Evolutionary conservation across 2,113 vertebrate genomes (phyloP), one percentile per base, ranked within the genome.

Genomic region (Aphelocoma coerulescens): DNA sequence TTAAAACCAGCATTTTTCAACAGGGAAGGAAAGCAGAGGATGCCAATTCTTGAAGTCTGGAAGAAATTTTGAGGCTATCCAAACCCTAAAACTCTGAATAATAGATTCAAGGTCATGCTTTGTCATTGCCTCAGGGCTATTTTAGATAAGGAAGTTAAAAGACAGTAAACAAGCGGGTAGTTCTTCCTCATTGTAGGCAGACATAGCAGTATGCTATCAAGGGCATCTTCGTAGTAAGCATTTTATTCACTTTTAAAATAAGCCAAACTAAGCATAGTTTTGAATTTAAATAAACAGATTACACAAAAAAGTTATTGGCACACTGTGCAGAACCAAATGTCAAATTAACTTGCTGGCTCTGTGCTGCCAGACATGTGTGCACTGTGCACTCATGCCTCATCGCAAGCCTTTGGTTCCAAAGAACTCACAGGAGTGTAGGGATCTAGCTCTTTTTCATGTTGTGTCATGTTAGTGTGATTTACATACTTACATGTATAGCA

Each of bases 91-190:
- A 48, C 15, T 17, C 66, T 85, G 58, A 68, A n/a, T 11, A 93
- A 82, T 19, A 94, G 24, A 17, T 52, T 90, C 82, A 72, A 96
- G 74, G 92, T 85, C 78, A 65, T 7, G 39, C 21, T 75, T 75
- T 78, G 77, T 75, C 52, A 82, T 75, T 85, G 52, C 54, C 66
- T 71, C 52, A 16, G 11, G 69, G 44, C 14, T 88, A 28, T 51
- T 89, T 89, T 81, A 75, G 69, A 95, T 85, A 91, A 85, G 90
- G 81, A 93, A 91, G 62, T 82, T 88, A 63, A 81, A 77, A 74
- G 59, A 66, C 30, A 35, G 48, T 62, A 73, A 95, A 91, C 61
- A 84, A 85, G 15, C 0, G 28, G 32, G 27, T 37, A 94, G 57
- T 85, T 91, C 74, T 93, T 96, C 92, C 30, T 95, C 76, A 33